A percentile compares a stretch with the other conserved stretches of the same genome.
Evolutionary conservation across 92 coral and sea anemone species (phyloP).

Genomic region (Porites lobata): DNA sequence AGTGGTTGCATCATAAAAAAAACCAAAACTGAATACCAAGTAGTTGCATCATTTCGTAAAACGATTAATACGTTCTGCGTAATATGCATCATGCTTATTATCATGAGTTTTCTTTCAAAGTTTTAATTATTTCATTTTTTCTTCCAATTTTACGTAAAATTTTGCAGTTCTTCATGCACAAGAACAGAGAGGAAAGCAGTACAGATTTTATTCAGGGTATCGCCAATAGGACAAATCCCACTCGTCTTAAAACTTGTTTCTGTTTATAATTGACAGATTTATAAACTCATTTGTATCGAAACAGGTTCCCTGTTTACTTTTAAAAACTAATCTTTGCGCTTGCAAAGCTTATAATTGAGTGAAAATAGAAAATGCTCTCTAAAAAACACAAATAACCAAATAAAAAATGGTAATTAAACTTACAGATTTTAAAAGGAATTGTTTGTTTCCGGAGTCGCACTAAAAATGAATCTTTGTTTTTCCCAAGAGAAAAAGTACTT

Average conservation of each 20-base stretch:
- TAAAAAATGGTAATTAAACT: neutral
- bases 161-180: neutral
- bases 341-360: neutral
- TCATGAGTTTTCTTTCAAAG: too few relatives aligned
- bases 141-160: too few relatives aligned
- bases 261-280: neutral
- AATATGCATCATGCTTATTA: too few relatives aligned
- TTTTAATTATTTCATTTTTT: too few relatives aligned
- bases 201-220: too few relatives aligned
- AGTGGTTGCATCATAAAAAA: too few relatives aligned
- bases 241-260: too few relatives aligned
- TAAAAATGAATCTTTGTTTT: neutral
- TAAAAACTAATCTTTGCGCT: neutral
- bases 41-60: too few relatives aligned
- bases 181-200: too few relatives aligned
- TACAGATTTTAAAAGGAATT: neutral
- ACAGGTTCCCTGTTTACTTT: neutral
- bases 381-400: neutral
- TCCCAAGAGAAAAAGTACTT: constrained; percentile 19
- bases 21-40: too few relatives aligned
- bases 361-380: neutral
- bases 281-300: neutral
- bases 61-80: too few relatives aligned
- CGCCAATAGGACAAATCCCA: too few relatives aligned
- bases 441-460: neutral